Evolutionary conservation across 2,888 invertebrate species (phyloP), one percentile per base, ranked within the genome.

Genomic region (Chesias legatella): DNA sequence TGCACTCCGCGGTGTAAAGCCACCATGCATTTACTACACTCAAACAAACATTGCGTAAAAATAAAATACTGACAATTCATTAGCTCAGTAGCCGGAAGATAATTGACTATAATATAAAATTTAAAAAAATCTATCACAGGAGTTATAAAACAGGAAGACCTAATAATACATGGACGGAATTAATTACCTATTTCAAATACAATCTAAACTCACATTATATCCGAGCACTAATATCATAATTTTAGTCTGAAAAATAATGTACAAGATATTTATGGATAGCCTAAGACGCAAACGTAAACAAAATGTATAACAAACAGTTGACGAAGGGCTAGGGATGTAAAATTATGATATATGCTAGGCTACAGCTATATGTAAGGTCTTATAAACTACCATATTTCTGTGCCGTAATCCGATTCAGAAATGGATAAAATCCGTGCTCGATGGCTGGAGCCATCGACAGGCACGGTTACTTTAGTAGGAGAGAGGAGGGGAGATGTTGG

Each of bases 381-480:
- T 38, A 39, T 10, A 48, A 30, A 63, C 83, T 89, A 94, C 94
- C 94, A 94, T 69, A 94, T 94, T 86, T 94, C 94, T 39, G 94
- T 94, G 49, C 91, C 91, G 57, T 89, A 89, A 55, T 92, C 91
- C 7, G 91, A 85, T 64, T 86, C 88, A 41, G 90, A 84, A 49
- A 91, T 89, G 43, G 92, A 91, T 51, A 94, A 85, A 48, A 93
- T 91, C 67, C 91, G 88, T 42, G 91, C 92, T 54, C 91, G 89
- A 71, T 91, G 92, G 73, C 90, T 86, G 45, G 84, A 86, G 51
- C 90, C 83, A 75, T 92, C 92, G 35, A 83, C 81, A 50, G 91
- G 92, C 63, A 92, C 85, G 48, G 91, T 91, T 39, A 92, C 91
- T 72, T 91, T 91, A 72, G 88, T 91, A 35, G 86, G 88, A 37